phyloP scores from a whole-genome alignment of 2,113 vertebrate genomes.

The Melanerpes formicivorus region DNA sequence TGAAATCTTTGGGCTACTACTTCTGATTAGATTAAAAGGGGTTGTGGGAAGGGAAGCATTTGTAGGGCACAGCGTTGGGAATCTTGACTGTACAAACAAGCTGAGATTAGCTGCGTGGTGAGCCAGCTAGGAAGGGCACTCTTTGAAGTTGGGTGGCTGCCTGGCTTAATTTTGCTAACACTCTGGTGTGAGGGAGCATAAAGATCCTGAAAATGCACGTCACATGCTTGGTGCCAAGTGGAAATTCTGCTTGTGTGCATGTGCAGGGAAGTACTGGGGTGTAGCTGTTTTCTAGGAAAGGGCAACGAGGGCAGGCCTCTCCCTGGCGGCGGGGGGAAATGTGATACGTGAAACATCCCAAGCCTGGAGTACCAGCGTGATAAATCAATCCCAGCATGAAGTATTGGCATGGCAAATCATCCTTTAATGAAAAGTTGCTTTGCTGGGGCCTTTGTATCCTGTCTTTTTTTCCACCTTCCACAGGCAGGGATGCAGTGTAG shows the following conservation, averaged over 20 bases:
- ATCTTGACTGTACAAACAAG: constrained; percentile 46
- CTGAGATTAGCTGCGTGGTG: constrained; percentile 17
- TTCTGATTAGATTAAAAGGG: constrained; percentile 54
- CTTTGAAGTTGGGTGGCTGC: constrained; percentile 48
- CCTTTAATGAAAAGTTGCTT: not conserved
- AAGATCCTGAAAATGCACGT: not conserved
- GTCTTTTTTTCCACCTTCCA: not conserved
- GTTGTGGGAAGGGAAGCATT: constrained; percentile 13
- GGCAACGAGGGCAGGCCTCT: not conserved
- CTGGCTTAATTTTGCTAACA: not conserved
- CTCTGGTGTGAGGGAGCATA: not conserved
- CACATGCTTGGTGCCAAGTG: not conserved
- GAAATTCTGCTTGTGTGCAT: not conserved
- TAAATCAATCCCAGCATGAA: not conserved
- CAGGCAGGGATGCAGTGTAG: not conserved
- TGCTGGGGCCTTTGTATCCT: not conserved
- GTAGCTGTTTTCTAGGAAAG: constrained; percentile 41
- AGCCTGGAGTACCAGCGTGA: not conserved
- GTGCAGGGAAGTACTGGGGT: not conserved
- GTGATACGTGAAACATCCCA: not conserved
- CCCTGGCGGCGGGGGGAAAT: not conserved
- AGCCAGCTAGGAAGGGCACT: not conserved
- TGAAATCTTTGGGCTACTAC: constrained; percentile 21
- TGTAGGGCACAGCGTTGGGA: not conserved
- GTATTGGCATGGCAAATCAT: not conserved